Conservation (phyloP, 2,113 vertebrate genomes). For the Saccopteryx bilineata region DNA sequence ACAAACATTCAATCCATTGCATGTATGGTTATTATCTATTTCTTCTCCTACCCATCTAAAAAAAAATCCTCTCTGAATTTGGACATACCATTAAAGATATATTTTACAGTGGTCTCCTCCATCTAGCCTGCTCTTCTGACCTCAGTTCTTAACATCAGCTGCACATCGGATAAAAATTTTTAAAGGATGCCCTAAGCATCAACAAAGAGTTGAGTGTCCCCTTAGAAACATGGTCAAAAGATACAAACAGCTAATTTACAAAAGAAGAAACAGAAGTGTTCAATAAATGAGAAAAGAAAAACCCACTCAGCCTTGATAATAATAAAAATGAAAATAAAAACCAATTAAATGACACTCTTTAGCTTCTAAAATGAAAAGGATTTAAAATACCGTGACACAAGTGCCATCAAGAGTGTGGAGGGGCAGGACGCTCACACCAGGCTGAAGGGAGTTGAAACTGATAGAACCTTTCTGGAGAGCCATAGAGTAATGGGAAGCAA, state of each 20-base stretch:
- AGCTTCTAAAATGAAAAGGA: constrained; percentile 51
- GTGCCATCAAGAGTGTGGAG: not conserved
- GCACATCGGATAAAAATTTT: not conserved
- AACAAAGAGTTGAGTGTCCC: constrained; percentile 45
- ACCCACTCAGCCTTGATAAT: not conserved
- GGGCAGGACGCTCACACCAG: not conserved
- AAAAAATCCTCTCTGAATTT: not conserved
- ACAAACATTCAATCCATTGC: not conserved
- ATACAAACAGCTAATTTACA: constrained; percentile 25
- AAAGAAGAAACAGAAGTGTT: constrained; percentile 1
- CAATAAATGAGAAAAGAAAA: constrained; percentile 1
- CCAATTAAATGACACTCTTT: constrained; percentile 22
- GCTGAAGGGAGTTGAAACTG: not conserved
- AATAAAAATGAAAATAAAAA: constrained; percentile 64
- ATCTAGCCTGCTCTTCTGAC: not conserved
- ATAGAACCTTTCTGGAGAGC: not conserved
- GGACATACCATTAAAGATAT: not conserved
- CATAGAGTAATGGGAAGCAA: not conserved
- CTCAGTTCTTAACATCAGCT: constrained; percentile 17
- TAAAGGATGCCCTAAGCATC: constrained; percentile 17
- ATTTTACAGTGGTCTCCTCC: not conserved
- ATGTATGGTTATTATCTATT: not conserved
- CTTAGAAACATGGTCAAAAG: constrained; percentile 47
- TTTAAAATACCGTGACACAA: constrained; percentile 20
- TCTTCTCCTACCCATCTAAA: not conserved